Base-by-base conservation (phyloP, 2,113 vertebrate genomes). In the Formicarius rufipectus region DNA sequence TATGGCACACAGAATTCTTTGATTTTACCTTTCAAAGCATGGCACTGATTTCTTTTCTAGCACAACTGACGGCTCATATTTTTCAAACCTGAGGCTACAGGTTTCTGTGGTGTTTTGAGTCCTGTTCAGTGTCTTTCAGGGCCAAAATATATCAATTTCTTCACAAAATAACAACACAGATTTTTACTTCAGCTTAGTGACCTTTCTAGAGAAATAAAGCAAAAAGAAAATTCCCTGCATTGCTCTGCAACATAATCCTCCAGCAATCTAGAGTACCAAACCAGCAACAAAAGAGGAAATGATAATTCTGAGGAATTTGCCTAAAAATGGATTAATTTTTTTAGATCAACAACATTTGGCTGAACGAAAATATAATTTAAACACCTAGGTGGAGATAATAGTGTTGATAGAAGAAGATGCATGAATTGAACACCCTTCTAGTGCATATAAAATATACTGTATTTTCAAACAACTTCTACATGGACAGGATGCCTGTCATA, bases 1-100 rank as follows among this genome's bases (percentile, higher is more conserved):
- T 98, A 96, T 96, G 97, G 96, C 97, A 98, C 95, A 97, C 95
- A 97, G 91, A 98, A 98, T 97, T 98, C 96, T 97, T 98, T 97
- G 97, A 97, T 98, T 98, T 97, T 96, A 96, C 97, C 96, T 97
- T 97, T 97, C 97, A 97, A 98, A 97, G 95, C 93, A 86, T 97
- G 96, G 97, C 95, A 97, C 94, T 84, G 93, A 95, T 84, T 93
- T 97, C 96, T 98, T 97, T 96, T 92, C 93, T 97, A 97, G 91
- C 96, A 95, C 95, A 96, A 96, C 95, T 95, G 86, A 87, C 95
- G 55, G 56, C 27, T 90, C 12, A 8, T 90, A 58, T 91, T 89
- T 96, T 94, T 96, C 77, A 95, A 72, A 95, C 68, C 53, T 68
- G 30, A 78, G n/a, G 56, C 56, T 90, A 59, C 56, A 74, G 63